Evolutionary conservation across 1,140 invertebrate genomes (phyloP), one percentile per base, ranked within the genome.

Genomic region (Diorhabda elongata): DNA sequence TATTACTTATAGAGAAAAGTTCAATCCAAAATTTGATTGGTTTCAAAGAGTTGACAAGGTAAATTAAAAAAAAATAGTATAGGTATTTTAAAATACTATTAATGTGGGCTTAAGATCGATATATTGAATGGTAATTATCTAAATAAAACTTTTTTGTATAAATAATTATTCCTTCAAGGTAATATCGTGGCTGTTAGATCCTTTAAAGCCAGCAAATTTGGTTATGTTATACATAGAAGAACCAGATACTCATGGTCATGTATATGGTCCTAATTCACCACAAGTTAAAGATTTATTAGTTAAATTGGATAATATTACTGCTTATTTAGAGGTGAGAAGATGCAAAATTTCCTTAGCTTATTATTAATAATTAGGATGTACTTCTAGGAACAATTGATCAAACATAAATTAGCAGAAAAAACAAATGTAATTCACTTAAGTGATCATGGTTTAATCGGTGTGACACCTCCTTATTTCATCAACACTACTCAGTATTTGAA

Each of bases 161-260:
- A 26, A 26, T 26, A 26, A 26, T 26, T 26, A 26, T 26, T 26
- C 26, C 26, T 26, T 26, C n/a, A 58, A 81, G 71, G 79, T 89
- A 2, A 82, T 92, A 4, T 79, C 84, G 0, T 93, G 91, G 91
- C 85, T 93, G 63, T 78, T 77, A n/a, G 73, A 89, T 73, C 80
- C 84, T 1, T 76, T 66, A 11, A 83, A 78, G 61, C 84, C 88
- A 44, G 85, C 86, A 3, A 87, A 89, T 79, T 81, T 92, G 63
- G 86, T 90, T 4, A 83, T 90, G 75, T 57, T 91, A 9, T 93
- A 93, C 76, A 88, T 91, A 73, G 86, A 92, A 73, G 87, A 92
- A 76, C 91, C 91, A 2, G 91, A 93, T 78, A 78, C 79, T 4
- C 82, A 83, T 69, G 88, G 81, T 3, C 87, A 89, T 73, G 77